These are phyloP conservation scores for Synanceia verrucosa DNA, from an alignment of 2,797 vertebrate genomes.

Conservation along the genomic window DNA sequence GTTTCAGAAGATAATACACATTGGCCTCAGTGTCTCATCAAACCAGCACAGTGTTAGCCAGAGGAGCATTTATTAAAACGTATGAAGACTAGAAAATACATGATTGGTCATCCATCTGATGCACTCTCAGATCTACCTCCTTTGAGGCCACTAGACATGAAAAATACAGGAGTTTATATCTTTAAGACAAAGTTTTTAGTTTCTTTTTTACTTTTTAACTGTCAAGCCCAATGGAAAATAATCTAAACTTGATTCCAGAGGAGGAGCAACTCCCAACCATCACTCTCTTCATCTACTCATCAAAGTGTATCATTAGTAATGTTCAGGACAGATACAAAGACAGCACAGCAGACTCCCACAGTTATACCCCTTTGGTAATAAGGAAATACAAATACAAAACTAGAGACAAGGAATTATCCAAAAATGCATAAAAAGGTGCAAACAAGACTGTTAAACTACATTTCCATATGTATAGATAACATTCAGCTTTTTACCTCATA, in stretches of 20 bases:
- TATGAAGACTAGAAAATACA: background rate
- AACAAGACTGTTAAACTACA: slow-evolving; percentile 30
- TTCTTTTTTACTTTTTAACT: too few species aligned
- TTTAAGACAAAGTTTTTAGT: slow-evolving; percentile 23
- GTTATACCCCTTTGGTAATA: slow-evolving; percentile 29
- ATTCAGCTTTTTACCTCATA: slow-evolving; percentile 32
- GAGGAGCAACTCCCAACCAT: background rate
- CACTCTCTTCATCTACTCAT: background rate
- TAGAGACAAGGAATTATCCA: slow-evolving; percentile 7
- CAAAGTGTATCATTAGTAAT: background rate
- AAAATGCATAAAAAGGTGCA: slow-evolving; percentile 35
- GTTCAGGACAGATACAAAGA: slow-evolving; percentile 31
- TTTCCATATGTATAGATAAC: slow-evolving; percentile 27
- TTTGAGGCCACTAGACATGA: background rate
- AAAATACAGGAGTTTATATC: slow-evolving; percentile 4
- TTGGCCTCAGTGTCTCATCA: slow-evolving; percentile 5
- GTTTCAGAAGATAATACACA: slow-evolving; percentile 8
- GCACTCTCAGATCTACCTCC: background rate
- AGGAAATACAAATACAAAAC: slow-evolving; percentile 28
- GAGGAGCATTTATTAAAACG: background rate
- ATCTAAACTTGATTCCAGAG: background rate
- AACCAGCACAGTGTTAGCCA: slow-evolving; percentile 4
- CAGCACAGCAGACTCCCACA: slow-evolving; percentile 45
- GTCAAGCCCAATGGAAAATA: background rate
- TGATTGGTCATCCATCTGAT: background rate